Evolutionary conservation across 1,140 invertebrate genomes (phyloP).

Genomic region (Zaprionus camerounensis): DNA sequence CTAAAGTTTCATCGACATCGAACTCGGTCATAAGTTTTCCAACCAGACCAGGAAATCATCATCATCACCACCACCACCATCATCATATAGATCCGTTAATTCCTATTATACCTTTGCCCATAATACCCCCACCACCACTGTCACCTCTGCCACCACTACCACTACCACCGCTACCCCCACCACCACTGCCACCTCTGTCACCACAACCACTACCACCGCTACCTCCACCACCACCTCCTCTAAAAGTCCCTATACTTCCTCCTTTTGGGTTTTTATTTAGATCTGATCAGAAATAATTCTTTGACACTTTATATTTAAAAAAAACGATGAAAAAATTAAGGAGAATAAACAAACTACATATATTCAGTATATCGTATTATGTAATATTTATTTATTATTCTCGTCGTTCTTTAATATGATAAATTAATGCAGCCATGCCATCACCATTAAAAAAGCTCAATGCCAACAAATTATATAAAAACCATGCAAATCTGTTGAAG

Average conservation of each 20-base stretch:
- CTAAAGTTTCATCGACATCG: not conserved
- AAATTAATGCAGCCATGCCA: not conserved
- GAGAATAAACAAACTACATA: too few species aligned
- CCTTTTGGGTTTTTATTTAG: not conserved
- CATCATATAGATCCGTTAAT: not conserved
- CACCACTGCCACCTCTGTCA: too few species aligned
- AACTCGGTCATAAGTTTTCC: not conserved
- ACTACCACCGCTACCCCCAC: not conserved
- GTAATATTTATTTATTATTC: not conserved
- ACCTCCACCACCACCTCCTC: not conserved
- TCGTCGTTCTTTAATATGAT: not conserved
- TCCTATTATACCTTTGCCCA: not conserved
- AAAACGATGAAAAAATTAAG: too few species aligned
- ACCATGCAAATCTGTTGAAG: slow-evolving; percentile 31
- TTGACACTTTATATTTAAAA: too few species aligned
- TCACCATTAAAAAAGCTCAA: slow-evolving; percentile 22
- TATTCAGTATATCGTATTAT: not conserved
- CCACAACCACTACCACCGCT: not conserved
- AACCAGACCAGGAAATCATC: not conserved
- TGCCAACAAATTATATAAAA: slow-evolving; percentile 16
- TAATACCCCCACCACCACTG: not conserved
- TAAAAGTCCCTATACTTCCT: not conserved
- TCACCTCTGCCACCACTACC: not conserved
- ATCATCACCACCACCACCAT: slow-evolving; percentile 1
- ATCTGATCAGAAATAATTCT: not conserved